phyloP scores from a whole-genome alignment of 2,797 vertebrate species.

The Hemibagrus guttatus region DNA sequence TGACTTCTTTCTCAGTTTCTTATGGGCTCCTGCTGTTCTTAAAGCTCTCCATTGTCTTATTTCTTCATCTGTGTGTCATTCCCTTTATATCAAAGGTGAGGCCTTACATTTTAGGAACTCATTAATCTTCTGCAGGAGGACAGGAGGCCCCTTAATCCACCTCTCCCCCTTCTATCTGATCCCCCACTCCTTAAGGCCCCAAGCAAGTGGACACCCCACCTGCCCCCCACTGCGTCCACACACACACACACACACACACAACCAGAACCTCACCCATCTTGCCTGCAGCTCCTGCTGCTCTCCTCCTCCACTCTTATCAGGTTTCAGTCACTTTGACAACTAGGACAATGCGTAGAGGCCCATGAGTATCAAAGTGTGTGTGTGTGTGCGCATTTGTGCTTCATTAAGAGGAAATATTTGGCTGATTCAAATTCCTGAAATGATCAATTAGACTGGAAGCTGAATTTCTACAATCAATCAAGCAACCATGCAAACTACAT shows the following conservation, averaged over 20 bases:
- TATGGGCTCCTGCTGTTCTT: slow-evolving; percentile 30
- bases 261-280: slow-evolving; percentile 37
- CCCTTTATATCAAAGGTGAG: slow-evolving; percentile 56
- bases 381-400: background rate
- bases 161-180: slow-evolving; percentile 49
- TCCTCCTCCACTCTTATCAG: slow-evolving; percentile 58
- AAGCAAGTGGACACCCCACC: slow-evolving; percentile 46
- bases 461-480: slow-evolving; percentile 9
- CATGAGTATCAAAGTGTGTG: slow-evolving; percentile 31
- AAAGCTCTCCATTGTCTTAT: slow-evolving; percentile 41
- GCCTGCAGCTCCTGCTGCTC: slow-evolving; percentile 49
- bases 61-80: slow-evolving; percentile 52
- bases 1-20: background rate
- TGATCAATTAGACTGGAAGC: background rate
- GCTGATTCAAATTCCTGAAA: slow-evolving; percentile 11
- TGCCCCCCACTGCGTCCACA: slow-evolving; percentile 27
- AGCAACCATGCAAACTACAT: background rate
- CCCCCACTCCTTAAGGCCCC: slow-evolving; percentile 42
- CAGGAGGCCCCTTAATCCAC: slow-evolving; percentile 64
- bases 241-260: slow-evolving; percentile 33
- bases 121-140: slow-evolving; percentile 62
- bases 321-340: slow-evolving; percentile 58
- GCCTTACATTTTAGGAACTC: slow-evolving; percentile 58
- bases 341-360: slow-evolving; percentile 56
- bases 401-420: slow-evolving; percentile 12